Evolutionary conservation across 2,113 vertebrate genomes (phyloP), one percentile per base, ranked within the genome.

Genomic region (Oncorhynchus gorbuscha): DNA sequence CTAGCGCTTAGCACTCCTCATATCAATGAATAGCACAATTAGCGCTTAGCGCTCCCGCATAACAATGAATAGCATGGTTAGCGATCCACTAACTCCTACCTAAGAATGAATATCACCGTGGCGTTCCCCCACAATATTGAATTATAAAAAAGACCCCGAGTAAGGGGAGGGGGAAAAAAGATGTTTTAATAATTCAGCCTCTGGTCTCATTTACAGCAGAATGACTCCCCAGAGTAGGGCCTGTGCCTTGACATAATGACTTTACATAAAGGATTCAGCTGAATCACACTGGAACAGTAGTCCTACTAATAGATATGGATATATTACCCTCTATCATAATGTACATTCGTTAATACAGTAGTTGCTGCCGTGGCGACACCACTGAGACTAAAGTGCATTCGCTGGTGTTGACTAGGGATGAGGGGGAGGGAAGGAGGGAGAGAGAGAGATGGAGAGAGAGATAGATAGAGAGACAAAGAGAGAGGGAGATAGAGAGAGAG

Each of bases 161-260:
- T 30, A 65, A 28, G 16, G 9, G 35, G 35, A 71, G 11, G 58
- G 30, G 1, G 0, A 35, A 12, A 7, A 84, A 55, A 79, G 78
- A 76, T 75, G 5, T 69, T 89, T 91, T 72, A 90, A 91, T 91
- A 83, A 90, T 90, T 91, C 86, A 91, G 72, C 48, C 81, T 84
- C 77, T 79, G 61, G 76, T 79, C 83, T 90, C 84, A 85, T 87
- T 88, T 87, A 85, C 84, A 85, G 84, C 64, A 87, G 78, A 89
- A 84, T 85, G 78, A 49, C 80, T 72, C 79, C 74, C 76, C 72
- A 72, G 76, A 85, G 76, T 76, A 55, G 81, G 81, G 86, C 85
- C 79, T 59, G 76, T 71, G 80, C 76, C 75, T 75, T n/a, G 13
- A 78, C 80, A 80, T 73, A 45, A 79, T 68, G 66, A 81, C 79